Conservation (phyloP, 1,140 invertebrate species). For the Zaprionus tsacasi region DNA sequence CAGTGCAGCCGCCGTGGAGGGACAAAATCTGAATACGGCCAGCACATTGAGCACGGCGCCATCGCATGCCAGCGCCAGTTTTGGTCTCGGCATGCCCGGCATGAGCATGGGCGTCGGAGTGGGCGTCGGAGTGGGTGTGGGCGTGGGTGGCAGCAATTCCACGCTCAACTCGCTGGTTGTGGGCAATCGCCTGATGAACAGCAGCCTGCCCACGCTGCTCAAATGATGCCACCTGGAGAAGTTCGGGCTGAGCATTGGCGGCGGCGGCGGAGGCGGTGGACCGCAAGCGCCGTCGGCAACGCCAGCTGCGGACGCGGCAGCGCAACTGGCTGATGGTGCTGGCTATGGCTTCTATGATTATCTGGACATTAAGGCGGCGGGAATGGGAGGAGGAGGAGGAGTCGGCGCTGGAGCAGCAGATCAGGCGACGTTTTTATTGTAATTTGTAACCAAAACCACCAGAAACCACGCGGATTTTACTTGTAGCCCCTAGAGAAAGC, state of each 20-base stretch:
- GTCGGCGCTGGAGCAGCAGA: constrained; percentile 38
- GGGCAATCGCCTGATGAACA: constrained; percentile 81
- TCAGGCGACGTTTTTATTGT: constrained; percentile 76
- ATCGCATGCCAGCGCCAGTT: constrained; percentile 58
- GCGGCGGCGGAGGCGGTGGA: constrained; percentile 26
- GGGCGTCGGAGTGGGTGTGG: constrained; percentile 65
- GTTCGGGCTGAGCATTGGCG: constrained; percentile 74
- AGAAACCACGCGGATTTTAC: constrained; percentile 65
- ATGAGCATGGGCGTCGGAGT: constrained; percentile 66
- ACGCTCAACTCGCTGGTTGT: constrained; percentile 78
- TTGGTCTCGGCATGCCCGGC: constrained; percentile 68
- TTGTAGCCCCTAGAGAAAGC: constrained; percentile 58
- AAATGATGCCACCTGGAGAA: constrained; percentile 84
- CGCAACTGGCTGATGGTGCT: constrained; percentile 39
- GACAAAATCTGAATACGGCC: constrained; percentile 68
- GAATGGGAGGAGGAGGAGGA: constrained; percentile 21
- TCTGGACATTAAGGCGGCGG: constrained; percentile 66
- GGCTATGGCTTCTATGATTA: constrained; percentile 69
- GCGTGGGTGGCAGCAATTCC: constrained; percentile 67
- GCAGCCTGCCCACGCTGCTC: constrained; percentile 75
- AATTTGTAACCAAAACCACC: constrained; percentile 75
- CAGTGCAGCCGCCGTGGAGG: constrained; percentile 12
- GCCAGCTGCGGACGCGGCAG: constrained; percentile 49
- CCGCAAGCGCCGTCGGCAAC: constrained; percentile 67
- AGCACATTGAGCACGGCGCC: constrained; percentile 59